phyloP scores from a whole-genome alignment of 2,113 vertebrate species.

The Chlamydotis undulata region DNA sequence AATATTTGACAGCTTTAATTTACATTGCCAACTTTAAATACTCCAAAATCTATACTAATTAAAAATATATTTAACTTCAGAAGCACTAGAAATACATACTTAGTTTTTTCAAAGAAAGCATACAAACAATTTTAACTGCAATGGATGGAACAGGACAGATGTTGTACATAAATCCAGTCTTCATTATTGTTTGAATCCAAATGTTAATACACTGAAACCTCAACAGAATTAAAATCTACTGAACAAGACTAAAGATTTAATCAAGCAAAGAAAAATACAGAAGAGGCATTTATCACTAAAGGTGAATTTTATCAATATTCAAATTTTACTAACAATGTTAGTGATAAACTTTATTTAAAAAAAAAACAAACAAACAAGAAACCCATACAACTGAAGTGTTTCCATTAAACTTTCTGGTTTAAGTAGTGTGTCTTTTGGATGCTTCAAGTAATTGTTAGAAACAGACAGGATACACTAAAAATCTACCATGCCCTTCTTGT shows the following conservation, averaged over 20 bases:
- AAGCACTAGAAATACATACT: background rate
- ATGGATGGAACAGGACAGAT: background rate
- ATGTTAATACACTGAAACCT: background rate
- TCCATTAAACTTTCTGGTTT: background rate
- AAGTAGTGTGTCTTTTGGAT: background rate
- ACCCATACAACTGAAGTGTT: background rate
- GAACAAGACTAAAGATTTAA: background rate
- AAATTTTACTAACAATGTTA: background rate
- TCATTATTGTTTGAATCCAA: background rate
- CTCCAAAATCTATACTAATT: background rate
- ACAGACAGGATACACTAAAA: background rate
- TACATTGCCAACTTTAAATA: background rate
- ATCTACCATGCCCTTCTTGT: background rate
- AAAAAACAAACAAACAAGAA: background rate
- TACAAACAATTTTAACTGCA: background rate
- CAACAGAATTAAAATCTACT: background rate
- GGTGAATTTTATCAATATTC: background rate
- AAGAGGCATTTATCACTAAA: background rate
- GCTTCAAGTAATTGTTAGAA: background rate
- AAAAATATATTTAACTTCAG: background rate
- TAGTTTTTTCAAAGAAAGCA: background rate
- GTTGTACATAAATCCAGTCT: rapidly evolving
- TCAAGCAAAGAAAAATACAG: background rate
- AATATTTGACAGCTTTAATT: background rate
- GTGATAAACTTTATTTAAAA: background rate